A percentile compares a stretch with the other conserved stretches of the same genome.
Evolutionary conservation across 64 coral and sea anemone genomes (phyloP).

Genomic region (Actinia tenebrosa): DNA sequence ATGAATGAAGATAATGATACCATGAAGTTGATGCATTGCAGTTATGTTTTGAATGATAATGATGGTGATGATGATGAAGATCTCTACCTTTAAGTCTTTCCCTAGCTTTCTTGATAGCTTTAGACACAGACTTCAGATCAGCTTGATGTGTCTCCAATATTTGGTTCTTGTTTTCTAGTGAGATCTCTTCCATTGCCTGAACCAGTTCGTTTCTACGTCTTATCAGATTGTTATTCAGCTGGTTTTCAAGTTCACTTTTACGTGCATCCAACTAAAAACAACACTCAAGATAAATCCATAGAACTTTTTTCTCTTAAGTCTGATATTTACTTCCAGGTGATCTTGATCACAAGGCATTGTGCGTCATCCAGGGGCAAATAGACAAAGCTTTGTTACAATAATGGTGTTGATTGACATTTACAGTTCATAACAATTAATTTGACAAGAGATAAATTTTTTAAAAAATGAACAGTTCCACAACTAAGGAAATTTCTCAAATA

Average conservation of each 20-base stretch:
- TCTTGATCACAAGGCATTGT: too few relatives aligned
- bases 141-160: slow-evolving; percentile 33
- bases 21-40: background rate
- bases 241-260: slow-evolving; percentile 71
- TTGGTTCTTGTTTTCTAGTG: slow-evolving; percentile 47
- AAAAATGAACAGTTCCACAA: too few relatives aligned
- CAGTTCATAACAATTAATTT: too few relatives aligned
- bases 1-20: background rate
- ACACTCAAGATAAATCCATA: background rate
- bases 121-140: slow-evolving; percentile 34
- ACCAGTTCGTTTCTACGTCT: slow-evolving; percentile 51
- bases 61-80: background rate
- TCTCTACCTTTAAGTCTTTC: slow-evolving; percentile 38
- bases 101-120: slow-evolving; percentile 32
- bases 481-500: too few relatives aligned
- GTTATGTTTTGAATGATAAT: background rate
- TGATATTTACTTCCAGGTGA: too few relatives aligned
- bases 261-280: slow-evolving; percentile 57
- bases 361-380: too few relatives aligned
- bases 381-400: too few relatives aligned
- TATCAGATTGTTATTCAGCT: slow-evolving; percentile 65
- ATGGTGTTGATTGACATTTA: too few relatives aligned
- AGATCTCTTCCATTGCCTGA: slow-evolving; percentile 67
- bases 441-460: too few relatives aligned
- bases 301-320: background rate